These are phyloP conservation scores for Pluvialis apricaria DNA, from an alignment of 2,113 vertebrate species.

Conservation along the genomic window DNA sequence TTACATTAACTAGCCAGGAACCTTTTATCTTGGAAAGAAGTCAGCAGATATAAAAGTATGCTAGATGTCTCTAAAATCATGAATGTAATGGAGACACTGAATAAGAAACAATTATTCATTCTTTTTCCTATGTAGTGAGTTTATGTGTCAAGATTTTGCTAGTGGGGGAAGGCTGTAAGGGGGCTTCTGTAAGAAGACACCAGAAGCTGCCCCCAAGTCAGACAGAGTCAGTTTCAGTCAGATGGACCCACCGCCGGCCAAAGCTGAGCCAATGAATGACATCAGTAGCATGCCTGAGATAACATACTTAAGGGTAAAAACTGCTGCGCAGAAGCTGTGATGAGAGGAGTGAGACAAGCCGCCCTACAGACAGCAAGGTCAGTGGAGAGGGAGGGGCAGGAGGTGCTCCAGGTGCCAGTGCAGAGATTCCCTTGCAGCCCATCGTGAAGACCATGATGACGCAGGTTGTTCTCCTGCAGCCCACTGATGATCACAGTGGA, in stretches of 20 bases:
- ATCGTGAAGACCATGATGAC: accelerated
- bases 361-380: not conserved
- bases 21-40: not conserved
- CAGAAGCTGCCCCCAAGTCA: not conserved
- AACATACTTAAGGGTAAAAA: not conserved
- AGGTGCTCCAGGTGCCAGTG: accelerated
- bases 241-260: accelerated
- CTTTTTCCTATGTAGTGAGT: not conserved
- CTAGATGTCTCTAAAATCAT: not conserved
- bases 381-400: not conserved
- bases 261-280: not conserved
- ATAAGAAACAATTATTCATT: not conserved
- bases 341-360: not conserved
- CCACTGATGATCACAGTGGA: not conserved
- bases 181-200: not conserved
- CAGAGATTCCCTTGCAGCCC: not conserved
- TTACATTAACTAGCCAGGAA: not conserved
- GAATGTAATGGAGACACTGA: not conserved
- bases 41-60: not conserved
- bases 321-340: accelerated
- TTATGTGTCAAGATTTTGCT: not conserved
- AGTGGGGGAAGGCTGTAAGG: not conserved
- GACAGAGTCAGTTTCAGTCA: not conserved
- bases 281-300: not conserved
- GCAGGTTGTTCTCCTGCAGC: not conserved